Evolutionary conservation across 1,140 invertebrate species (phyloP), one percentile per base, ranked within the genome.

Genomic region (Tetramorium simillimum): DNA sequence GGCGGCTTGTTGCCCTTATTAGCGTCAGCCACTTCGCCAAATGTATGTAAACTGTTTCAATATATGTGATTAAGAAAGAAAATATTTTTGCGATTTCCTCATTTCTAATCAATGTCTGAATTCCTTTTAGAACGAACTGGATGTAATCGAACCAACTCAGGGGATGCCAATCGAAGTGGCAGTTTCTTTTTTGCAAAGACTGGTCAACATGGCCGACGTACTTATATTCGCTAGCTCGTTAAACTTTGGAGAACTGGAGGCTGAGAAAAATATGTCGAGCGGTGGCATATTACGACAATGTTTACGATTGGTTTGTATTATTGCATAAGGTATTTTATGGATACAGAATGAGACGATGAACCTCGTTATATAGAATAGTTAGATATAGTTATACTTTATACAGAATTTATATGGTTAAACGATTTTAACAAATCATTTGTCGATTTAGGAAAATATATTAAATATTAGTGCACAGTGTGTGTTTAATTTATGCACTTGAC

Each of bases 221-320:
- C 96, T 99, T 58, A 99, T 99, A 87, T 99, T 99, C 96, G 99
- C 99, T 70, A 99, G 98, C 92, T 99, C 98, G 10, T 96, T 99
- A 53, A 99, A 99, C 96, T 99, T 99, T 94, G 98, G 97, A 75
- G 99, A 99, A 95, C 95, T 99, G 49, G 99, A 99, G 95, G 98
- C 99, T 0, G 99, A 99, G 94, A 99, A 99, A 95, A 99, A 99
- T 93, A 99, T 99, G 99, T 99, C 99, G n/a, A 98, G 98, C 92
- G 99, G 99, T 40, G 99, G 99, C 58, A 99, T 99, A 88, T 95
- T 99, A 16, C 95, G 99, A 86, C 99, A 99, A 95, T 99, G 99
- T 95, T 96, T 99, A 43, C 96, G 99, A 95, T 95, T 99, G 96
- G 99, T 99, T 96, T 96, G 96, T 96, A 94, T 92, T 90, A 76